Conservation (phyloP, 2,888 invertebrate genomes). For the Kryphioiulus occultus region DNA sequence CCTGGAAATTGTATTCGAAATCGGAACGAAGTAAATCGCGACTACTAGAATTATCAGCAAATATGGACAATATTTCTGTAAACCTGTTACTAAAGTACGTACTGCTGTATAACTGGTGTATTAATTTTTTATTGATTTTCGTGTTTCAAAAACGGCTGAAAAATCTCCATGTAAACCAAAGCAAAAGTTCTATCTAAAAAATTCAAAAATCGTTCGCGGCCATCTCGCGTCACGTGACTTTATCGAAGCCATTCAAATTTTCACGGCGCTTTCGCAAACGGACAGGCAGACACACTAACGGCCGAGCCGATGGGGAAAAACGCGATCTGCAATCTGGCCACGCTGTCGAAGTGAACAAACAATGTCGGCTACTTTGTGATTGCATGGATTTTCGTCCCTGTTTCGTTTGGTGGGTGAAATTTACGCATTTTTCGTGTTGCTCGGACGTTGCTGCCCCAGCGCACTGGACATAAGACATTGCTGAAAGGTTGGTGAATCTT, state of each 20-base stretch:
- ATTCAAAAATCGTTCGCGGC: neutral
- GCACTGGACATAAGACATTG: neutral
- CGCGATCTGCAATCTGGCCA: neutral
- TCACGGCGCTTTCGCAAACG: neutral
- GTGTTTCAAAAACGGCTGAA: too few species aligned
- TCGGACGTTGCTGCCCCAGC: neutral
- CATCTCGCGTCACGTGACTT: neutral
- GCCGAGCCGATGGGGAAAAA: neutral
- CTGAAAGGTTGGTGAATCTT: neutral
- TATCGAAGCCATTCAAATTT: neutral
- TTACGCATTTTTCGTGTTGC: neutral
- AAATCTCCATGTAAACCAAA: too few species aligned
- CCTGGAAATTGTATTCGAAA: too few species aligned
- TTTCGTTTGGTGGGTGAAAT: slow-evolving; percentile 16
- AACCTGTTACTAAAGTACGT: too few species aligned
- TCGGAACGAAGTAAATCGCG: too few species aligned
- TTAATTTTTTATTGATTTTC: too few species aligned
- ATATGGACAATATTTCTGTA: too few species aligned
- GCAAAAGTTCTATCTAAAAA: neutral
- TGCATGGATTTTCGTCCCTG: neutral
- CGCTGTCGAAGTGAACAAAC: neutral
- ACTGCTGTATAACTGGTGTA: too few species aligned
- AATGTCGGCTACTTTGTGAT: slow-evolving; percentile 28
- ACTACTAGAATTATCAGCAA: too few species aligned
- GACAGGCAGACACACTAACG: neutral